Evolutionary conservation across 2,113 vertebrate species (phyloP).

Genomic region (Neolamprologus fasciatus): DNA sequence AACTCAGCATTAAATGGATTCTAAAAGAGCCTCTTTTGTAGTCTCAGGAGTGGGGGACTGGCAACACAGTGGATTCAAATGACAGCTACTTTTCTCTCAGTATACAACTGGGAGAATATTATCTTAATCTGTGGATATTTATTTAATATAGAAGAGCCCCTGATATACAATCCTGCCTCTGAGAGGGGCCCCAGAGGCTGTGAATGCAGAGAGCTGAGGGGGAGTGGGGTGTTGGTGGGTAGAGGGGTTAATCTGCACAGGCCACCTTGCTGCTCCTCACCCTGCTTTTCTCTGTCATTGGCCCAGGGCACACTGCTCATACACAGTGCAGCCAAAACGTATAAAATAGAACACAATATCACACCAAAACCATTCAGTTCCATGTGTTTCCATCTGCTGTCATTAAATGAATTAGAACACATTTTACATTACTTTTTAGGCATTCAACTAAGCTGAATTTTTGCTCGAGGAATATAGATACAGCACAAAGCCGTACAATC

Average conservation of each 20-base stretch:
- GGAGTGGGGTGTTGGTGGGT: conserved; percentile 36
- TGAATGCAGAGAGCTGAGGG: conserved; percentile 48
- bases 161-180: conserved; percentile 68
- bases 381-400: conserved; percentile 67
- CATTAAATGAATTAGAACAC: conserved; percentile 72
- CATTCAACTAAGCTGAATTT: conserved; percentile 68
- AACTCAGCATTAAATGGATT: conserved; percentile 21
- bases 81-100: conserved; percentile 44
- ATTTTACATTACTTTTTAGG: conserved; percentile 70
- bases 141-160: conserved; percentile 66
- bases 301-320: conserved; percentile 65
- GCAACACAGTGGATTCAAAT: conserved; percentile 49
- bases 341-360: conserved; percentile 67
- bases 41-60: conserved; percentile 4
- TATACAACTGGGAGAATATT: conserved; percentile 64
- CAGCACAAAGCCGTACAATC: conserved; percentile 66
- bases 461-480: conserved; percentile 69
- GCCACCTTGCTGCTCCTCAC: conserved; percentile 75
- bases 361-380: conserved; percentile 62
- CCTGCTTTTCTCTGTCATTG: conserved; percentile 67
- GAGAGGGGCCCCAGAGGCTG: conserved; percentile 55
- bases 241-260: conserved; percentile 75
- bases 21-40: conserved; percentile 24
- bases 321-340: conserved; percentile 60
- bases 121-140: conserved; percentile 73